A percentile compares a stretch with the other conserved stretches of the same genome.
phyloP scores from a whole-genome alignment of 2,113 vertebrate species.

The Hucho hucho region DNA sequence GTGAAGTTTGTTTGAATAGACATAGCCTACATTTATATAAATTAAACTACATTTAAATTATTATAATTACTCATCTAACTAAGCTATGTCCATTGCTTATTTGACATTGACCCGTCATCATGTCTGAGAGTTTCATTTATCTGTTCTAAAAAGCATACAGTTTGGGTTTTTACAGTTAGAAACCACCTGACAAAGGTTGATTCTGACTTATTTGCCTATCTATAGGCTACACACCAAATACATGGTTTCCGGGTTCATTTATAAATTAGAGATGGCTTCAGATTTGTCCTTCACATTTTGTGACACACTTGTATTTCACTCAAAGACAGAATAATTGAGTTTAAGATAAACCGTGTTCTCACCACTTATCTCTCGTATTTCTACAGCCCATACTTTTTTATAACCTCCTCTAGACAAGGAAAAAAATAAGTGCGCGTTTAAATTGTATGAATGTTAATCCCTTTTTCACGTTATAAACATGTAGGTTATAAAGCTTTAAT shows the following conservation, averaged over 20 bases:
- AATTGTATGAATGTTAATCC: background rate
- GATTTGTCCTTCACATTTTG: background rate
- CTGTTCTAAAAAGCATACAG: background rate
- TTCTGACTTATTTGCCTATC: background rate
- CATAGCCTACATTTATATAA: too few species aligned
- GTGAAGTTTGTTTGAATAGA: too few species aligned
- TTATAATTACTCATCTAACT: background rate
- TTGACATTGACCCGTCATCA: background rate
- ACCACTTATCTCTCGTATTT: background rate
- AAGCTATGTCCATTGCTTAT: background rate
- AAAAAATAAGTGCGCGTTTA: background rate
- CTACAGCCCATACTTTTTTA: background rate
- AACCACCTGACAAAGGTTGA: background rate
- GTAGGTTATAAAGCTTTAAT: background rate
- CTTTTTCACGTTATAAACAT: background rate
- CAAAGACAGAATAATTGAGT: background rate
- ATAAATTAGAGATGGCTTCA: background rate
- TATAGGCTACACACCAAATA: background rate
- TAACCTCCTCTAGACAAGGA: background rate
- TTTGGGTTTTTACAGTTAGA: background rate
- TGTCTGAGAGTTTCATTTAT: background rate
- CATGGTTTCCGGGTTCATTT: background rate
- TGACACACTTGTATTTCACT: background rate
- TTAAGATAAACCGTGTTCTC: background rate
- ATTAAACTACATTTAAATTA: background rate